Evolutionary conservation across 1,140 invertebrate genomes (phyloP).

Genomic region (Leptinotarsa defecta): DNA sequence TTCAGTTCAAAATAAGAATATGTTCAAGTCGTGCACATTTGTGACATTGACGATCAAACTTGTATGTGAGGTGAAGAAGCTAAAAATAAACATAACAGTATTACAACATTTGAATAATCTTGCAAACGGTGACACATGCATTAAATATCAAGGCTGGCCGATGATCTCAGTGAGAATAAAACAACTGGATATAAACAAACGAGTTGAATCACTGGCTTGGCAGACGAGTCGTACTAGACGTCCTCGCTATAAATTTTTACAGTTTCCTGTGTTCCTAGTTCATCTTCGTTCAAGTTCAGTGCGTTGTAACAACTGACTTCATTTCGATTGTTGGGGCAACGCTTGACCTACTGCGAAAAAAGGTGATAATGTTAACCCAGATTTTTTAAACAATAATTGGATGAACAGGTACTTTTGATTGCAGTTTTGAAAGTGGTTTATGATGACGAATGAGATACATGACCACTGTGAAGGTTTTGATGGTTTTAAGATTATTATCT

Average conservation of each 20-base stretch:
- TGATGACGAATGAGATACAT: not conserved
- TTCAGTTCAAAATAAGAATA: no score
- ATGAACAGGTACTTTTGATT: not conserved
- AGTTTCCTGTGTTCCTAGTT: constrained; percentile 6
- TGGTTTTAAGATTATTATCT: no score
- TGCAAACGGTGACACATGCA: constrained; percentile 5
- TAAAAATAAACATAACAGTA: not conserved
- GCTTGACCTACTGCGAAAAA: constrained; percentile 2
- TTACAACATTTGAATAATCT: not conserved
- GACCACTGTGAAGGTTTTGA: not conserved
- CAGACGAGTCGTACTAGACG: constrained; percentile 3
- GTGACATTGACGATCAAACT: no score
- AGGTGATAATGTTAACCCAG: not conserved
- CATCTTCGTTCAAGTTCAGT: constrained; percentile 1
- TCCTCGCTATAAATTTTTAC: not conserved
- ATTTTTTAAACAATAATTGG: not conserved
- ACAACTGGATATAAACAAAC: constrained; percentile 3
- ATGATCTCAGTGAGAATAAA: not conserved
- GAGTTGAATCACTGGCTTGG: not conserved
- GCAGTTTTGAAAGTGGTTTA: not conserved
- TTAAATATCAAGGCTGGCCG: not conserved
- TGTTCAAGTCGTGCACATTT: no score
- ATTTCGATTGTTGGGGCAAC: not conserved
- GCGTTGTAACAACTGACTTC: not conserved
- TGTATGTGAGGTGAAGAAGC: not conserved